Evolutionary conservation across 2,888 invertebrate species (phyloP).

Genomic region (Nomada fabriciana): DNA sequence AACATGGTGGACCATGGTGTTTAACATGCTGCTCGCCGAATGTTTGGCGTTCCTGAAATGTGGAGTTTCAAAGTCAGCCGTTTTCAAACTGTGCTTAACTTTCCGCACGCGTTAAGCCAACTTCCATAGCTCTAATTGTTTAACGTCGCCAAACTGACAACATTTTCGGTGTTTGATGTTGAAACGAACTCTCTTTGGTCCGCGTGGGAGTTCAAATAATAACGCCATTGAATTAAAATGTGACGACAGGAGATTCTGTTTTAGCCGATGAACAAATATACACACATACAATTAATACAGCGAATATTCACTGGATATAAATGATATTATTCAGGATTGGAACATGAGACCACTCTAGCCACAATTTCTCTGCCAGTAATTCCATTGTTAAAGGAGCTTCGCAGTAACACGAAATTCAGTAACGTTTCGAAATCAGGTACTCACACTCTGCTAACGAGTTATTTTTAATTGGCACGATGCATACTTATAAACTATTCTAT

Average conservation of each 20-base stretch:
- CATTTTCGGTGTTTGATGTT: slow-evolving; percentile 26
- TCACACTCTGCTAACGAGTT: too few relatives aligned
- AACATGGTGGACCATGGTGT: neutral
- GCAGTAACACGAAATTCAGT: too few relatives aligned
- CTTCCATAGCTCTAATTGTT: slow-evolving; percentile 20
- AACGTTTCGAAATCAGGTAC: too few relatives aligned
- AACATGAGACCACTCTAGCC: neutral
- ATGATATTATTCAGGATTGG: neutral
- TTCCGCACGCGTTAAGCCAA: slow-evolving; percentile 30
- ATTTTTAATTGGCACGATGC: too few relatives aligned
- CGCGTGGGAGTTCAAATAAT: neutral
- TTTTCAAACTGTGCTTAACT: slow-evolving; percentile 28
- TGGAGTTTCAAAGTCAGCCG: slow-evolving; percentile 28
- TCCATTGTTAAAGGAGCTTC: neutral
- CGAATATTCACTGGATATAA: neutral
- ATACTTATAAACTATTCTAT: too few relatives aligned
- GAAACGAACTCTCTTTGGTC: slow-evolving; percentile 2
- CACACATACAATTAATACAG: neutral
- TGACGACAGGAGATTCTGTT: too few relatives aligned
- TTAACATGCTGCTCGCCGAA: neutral
- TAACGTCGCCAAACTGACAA: slow-evolving; percentile 9
- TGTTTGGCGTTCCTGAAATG: slow-evolving; percentile 24
- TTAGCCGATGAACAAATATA: neutral
- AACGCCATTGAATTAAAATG: neutral
- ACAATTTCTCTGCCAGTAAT: neutral